Evolutionary conservation across 2,113 vertebrate genomes (phyloP).

Genomic region (Balaeniceps rex): DNA sequence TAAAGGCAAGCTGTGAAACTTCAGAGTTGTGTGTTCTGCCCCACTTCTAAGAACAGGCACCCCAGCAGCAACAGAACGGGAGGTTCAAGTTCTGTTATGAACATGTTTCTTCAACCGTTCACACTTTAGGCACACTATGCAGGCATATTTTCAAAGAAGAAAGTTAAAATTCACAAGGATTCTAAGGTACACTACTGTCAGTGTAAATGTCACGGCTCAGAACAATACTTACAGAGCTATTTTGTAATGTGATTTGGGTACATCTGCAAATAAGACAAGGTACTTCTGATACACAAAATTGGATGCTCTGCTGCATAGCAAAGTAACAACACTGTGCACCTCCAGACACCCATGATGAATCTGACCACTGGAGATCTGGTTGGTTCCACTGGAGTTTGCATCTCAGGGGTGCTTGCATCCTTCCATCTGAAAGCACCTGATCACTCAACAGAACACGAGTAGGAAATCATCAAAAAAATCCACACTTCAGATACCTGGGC

Average conservation of each 20-base stretch:
- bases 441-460: neutral
- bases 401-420: neutral
- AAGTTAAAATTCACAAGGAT: neutral
- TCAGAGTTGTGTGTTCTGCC: accelerated
- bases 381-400: neutral
- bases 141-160: neutral
- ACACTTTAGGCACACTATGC: neutral
- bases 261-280: neutral
- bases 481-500: neutral
- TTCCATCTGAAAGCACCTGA: neutral
- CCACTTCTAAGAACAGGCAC: neutral
- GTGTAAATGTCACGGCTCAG: neutral
- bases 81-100: neutral
- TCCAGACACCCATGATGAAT: neutral
- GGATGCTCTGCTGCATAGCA: neutral
- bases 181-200: neutral
- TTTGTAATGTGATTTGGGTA: neutral
- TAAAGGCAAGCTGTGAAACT: neutral
- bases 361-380: neutral
- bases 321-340: neutral
- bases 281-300: neutral
- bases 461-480: neutral
- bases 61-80: neutral
- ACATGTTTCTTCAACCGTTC: neutral
- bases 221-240: neutral